phyloP scores from a whole-genome alignment of 1,140 invertebrate species.

The Drosophila sulfurigaster region DNA sequence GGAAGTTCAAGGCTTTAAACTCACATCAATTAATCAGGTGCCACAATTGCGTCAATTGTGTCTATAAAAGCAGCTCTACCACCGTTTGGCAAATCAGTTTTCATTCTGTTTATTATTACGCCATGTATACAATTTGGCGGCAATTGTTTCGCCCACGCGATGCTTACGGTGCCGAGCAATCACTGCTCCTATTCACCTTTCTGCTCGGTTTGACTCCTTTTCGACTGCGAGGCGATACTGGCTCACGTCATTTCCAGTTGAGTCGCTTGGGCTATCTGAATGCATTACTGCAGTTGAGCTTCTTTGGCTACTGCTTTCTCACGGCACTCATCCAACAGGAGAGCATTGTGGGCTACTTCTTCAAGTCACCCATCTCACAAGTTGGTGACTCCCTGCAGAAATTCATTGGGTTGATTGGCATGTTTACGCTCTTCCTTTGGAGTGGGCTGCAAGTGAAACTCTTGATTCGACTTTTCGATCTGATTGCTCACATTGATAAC shows the following conservation, averaged over 20 bases:
- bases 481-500: constrained; percentile 60
- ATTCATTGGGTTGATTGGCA: constrained; percentile 74
- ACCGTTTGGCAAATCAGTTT: constrained; percentile 19
- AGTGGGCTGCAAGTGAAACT: constrained; percentile 57
- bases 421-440: constrained; percentile 71
- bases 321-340: constrained; percentile 68
- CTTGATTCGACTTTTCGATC: constrained; percentile 61
- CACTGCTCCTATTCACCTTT: constrained; percentile 68
- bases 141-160: constrained; percentile 65
- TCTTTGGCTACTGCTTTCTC: constrained; percentile 78
- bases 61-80: constrained; percentile 54
- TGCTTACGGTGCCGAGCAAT: constrained; percentile 69
- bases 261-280: constrained; percentile 74
- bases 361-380: constrained; percentile 76
- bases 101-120: constrained; percentile 20
- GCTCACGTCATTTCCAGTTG: constrained; percentile 48
- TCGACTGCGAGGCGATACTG: constrained; percentile 39
- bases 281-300: constrained; percentile 68
- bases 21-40: constrained; percentile 53
- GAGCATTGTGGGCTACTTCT: constrained; percentile 80
- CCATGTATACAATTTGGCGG: constrained; percentile 36
- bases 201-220: constrained; percentile 77
- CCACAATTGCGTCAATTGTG: background rate
- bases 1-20: constrained; percentile 51
- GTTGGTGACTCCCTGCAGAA: constrained; percentile 78